Evolutionary conservation across 2,797 vertebrate genomes (phyloP), one percentile per base, ranked within the genome.

Genomic region (Coluber constrictor): DNA sequence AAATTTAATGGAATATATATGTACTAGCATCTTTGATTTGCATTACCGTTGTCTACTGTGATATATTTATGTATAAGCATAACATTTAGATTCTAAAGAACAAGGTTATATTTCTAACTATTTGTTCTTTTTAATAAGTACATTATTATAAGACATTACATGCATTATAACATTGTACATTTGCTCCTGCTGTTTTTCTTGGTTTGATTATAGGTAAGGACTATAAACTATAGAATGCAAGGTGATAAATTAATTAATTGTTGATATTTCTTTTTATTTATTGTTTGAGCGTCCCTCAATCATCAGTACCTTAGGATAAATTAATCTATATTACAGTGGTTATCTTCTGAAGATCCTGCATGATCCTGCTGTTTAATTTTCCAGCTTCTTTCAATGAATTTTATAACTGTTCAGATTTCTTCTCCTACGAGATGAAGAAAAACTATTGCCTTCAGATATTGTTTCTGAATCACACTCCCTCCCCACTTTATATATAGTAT

Each of bases 51-150:
- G 0, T 90, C 70, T 93, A 55, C 90, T 91, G 9, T 56, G 92
- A 8, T 15, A 25, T 89, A 89, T 92, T 61, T 87, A 87, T 92
- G 55, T 87, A 20, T 55, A 13, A 88, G 90, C 88, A 56, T 63
- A 86, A 47, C 27, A 61, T 43, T 87, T 59, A 63, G 29, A 25
- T 55, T 66, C 56, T 25, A 89, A 86, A 63, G 6, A 55, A 25
- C 51, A 92, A 89, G 86, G 0, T 37, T 47, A 86, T 89, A 47
- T 91, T 92, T 79, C 83, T 37, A 74, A 92, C 92, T 94, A 92
- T 57, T 20, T 25, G n/a, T 92, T 94, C 0, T 93, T 95, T 93
- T 43, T 20, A 90, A 51, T 0, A 11, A 29, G 15, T 92, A 23
- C 90, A 88, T 1, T 90, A 32, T 92, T 56, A 56, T 15, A 56